These are phyloP conservation scores for Polypedilum vanderplanki DNA, from an alignment of 1,140 invertebrate species.

Conservation along the genomic window DNA sequence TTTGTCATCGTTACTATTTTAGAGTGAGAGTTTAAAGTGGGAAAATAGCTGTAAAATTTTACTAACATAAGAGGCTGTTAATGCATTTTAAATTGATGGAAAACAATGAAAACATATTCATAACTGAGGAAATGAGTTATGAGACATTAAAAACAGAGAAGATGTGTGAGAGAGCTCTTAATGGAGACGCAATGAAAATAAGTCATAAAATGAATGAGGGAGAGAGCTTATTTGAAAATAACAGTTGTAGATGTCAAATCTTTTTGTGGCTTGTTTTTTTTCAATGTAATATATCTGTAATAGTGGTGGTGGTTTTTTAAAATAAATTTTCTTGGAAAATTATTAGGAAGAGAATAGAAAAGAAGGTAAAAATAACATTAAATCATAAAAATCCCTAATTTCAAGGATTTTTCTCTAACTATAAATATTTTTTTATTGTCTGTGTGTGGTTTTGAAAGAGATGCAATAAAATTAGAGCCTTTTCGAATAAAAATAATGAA, in stretches of 20 bases:
- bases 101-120: conserved; percentile 7
- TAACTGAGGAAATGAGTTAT: conserved; percentile 9
- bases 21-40: background rate
- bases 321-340: conserved; percentile 19
- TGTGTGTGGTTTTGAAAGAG: conserved; percentile 2
- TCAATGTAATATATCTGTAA: too few relatives aligned
- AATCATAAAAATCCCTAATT: background rate
- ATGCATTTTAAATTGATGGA: conserved; percentile 14
- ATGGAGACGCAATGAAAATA: background rate
- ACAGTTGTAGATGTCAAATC: background rate
- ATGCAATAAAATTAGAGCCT: background rate
- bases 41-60: background rate
- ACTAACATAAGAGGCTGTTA: background rate
- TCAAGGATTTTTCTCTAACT: background rate
- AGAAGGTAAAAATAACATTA: background rate
- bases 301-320: background rate
- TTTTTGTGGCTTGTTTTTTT: background rate
- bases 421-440: background rate
- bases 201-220: conserved; percentile 8
- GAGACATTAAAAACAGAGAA: background rate
- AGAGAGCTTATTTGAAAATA: too few relatives aligned
- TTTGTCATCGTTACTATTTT: background rate
- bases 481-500: too few relatives aligned
- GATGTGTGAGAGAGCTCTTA: background rate
- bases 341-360: background rate